Percentiles rank a stretch among this genome's conserved stretches.
These are phyloP conservation scores for Thera britannica DNA, from an alignment of 2,888 invertebrate species.

Conservation along the genomic window DNA sequence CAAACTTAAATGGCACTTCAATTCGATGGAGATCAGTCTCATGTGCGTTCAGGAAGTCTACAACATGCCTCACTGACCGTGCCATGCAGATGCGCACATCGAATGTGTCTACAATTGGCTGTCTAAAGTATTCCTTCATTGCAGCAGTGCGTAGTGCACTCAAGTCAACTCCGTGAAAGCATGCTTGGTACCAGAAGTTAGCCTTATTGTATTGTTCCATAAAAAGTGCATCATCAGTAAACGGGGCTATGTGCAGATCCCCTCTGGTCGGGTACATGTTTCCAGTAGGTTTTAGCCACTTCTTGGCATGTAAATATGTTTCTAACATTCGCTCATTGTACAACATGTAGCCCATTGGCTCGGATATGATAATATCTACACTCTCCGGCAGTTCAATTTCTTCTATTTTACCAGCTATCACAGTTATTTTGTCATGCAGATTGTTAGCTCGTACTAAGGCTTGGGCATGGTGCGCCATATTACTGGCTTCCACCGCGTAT, in stretches of 20 bases:
- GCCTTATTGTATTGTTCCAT: constrained; percentile 99
- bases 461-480: constrained; percentile 98
- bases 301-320: constrained; percentile 98
- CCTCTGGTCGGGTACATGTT: constrained; percentile 99
- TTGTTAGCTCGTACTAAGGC: constrained; percentile 95
- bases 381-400: constrained; percentile 97
- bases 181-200: constrained; percentile 99
- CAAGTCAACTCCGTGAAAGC: constrained; percentile 98
- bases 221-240: constrained; percentile 98
- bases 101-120: constrained; percentile 99
- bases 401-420: constrained; percentile 99
- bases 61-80: constrained; percentile 95
- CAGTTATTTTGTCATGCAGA: constrained; percentile 93
- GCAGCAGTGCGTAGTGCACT: constrained; percentile 96
- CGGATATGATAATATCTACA: constrained; percentile 98
- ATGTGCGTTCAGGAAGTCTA: constrained; percentile 96
- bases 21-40: constrained; percentile 98
- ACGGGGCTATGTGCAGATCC: constrained; percentile 98
- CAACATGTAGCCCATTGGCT: constrained; percentile 99
- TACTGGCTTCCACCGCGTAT: constrained; percentile 99
- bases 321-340: constrained; percentile 99
- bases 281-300: constrained; percentile 96
- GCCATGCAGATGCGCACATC: constrained; percentile 98
- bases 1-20: constrained; percentile 97
- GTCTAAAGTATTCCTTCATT: constrained; percentile 98